Evolutionary conservation across 2,797 vertebrate species (phyloP).

Genomic region (Pseudochirops cupreus): DNA sequence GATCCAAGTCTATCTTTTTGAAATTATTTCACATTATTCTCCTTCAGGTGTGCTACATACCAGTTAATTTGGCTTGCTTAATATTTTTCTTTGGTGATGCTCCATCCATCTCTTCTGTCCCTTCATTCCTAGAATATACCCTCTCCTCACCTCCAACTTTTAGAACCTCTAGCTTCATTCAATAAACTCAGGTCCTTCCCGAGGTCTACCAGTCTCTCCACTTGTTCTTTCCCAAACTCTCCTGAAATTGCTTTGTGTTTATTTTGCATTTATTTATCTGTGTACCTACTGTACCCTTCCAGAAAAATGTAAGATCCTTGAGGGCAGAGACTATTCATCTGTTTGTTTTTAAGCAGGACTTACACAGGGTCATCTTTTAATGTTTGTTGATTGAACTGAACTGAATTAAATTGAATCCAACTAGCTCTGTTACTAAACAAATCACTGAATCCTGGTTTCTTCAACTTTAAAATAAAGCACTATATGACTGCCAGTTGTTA

Average conservation of each 20-base stretch:
- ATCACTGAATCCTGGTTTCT: neutral
- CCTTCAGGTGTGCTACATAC: neutral
- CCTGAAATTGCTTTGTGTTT: neutral
- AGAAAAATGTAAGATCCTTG: neutral
- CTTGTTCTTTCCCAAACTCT: neutral
- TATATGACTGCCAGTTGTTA: neutral
- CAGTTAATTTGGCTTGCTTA: neutral
- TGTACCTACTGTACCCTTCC: neutral
- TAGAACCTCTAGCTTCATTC: neutral
- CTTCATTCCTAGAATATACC: neutral
- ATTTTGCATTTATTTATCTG: neutral
- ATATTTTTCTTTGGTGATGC: neutral
- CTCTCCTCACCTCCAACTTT: neutral
- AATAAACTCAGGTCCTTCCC: neutral
- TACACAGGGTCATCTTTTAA: neutral
- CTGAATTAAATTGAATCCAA: neutral
- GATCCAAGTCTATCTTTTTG: neutral
- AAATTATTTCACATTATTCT: conserved; percentile 1
- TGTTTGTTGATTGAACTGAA: neutral
- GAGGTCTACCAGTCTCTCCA: neutral
- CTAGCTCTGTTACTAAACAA: neutral
- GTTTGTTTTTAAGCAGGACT: neutral
- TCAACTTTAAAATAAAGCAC: neutral
- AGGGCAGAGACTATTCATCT: neutral
- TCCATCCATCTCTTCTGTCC: neutral